Evolutionary conservation across 1,140 invertebrate species (phyloP).

Genomic region (Penaeus vannamei): DNA sequence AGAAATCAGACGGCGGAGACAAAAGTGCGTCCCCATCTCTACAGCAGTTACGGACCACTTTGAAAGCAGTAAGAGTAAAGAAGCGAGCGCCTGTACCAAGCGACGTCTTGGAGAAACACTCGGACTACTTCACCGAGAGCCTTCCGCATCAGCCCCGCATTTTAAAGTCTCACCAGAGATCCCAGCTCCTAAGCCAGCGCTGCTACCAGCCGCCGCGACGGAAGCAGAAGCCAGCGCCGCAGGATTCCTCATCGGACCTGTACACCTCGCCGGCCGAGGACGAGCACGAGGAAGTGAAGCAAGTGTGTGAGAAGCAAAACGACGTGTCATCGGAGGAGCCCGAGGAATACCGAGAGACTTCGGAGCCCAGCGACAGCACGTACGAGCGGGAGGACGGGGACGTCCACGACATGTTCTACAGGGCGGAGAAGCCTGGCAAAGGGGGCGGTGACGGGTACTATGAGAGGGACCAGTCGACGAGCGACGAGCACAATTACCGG

Average conservation of each 20-base stretch:
- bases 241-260: neutral
- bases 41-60: conserved; percentile 50
- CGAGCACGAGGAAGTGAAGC: conserved; percentile 5
- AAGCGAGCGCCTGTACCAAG: conserved; percentile 10
- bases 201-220: conserved; percentile 57
- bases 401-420: too few species aligned
- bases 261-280: conserved; percentile 49
- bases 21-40: conserved; percentile 21
- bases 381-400: conserved; percentile 37
- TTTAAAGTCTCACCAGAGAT: conserved; percentile 41
- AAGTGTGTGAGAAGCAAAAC: neutral
- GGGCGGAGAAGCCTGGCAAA: too few species aligned
- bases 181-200: conserved; percentile 36
- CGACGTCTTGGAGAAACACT: conserved; percentile 46
- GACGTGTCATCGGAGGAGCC: neutral
- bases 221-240: neutral
- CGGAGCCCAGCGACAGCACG: neutral
- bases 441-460: conserved; percentile 10
- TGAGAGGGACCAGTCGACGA: conserved; percentile 38
- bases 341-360: conserved; percentile 7
- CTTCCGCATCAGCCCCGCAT: conserved; percentile 52
- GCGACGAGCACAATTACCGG: conserved; percentile 3
- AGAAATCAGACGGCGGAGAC: neutral
- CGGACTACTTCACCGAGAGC: conserved; percentile 44
- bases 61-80: conserved; percentile 44